Conservation (phyloP, 1,140 invertebrate species). For the Papilio xuthus region DNA sequence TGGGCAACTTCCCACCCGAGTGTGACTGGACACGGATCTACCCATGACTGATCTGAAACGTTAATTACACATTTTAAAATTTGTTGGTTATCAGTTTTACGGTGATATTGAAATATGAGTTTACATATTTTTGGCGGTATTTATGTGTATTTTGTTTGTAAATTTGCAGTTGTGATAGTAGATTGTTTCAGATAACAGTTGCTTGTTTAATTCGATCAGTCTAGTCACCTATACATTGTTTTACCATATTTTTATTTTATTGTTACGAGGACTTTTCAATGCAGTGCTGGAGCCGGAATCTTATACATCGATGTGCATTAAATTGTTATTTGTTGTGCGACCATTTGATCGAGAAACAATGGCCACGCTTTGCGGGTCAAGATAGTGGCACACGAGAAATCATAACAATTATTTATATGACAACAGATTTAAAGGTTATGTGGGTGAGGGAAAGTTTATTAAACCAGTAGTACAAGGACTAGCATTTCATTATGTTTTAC, state of each 20-base stretch:
- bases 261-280: background rate
- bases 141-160: too few relatives aligned
- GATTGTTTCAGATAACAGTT: too few relatives aligned
- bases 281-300: background rate
- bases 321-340: conserved; percentile 31
- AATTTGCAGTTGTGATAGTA: too few relatives aligned
- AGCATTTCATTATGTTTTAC: conserved; percentile 46
- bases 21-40: conserved; percentile 47
- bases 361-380: conserved; percentile 54
- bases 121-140: too few relatives aligned
- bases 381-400: conserved; percentile 57
- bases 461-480: conserved; percentile 57
- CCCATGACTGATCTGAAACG: conserved; percentile 54
- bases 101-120: background rate
- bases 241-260: background rate
- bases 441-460: conserved; percentile 67
- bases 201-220: too few relatives aligned
- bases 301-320: conserved; percentile 10
- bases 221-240: background rate
- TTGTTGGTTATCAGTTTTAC: background rate
- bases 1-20: conserved; percentile 56
- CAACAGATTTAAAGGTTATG: conserved; percentile 58
- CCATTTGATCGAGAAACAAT: conserved; percentile 54
- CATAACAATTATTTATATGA: conserved; percentile 54
- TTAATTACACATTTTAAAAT: conserved; percentile 21